Conservation (phyloP, 2,113 vertebrate genomes). For the Toxotes jaculatrix region DNA sequence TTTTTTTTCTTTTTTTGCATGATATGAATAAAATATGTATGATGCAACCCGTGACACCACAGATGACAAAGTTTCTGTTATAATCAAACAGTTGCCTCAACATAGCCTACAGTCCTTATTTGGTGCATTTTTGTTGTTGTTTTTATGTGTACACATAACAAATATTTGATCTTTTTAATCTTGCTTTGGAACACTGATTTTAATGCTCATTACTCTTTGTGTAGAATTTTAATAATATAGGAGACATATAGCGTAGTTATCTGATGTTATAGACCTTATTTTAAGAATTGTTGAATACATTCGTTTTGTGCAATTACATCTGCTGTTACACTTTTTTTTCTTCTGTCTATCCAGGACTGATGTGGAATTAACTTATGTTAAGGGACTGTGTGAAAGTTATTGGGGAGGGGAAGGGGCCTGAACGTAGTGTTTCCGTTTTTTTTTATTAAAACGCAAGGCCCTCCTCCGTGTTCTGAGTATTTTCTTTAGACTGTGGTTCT, state of each 20-base stretch:
- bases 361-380: not conserved
- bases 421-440: not conserved
- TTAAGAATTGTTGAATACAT: not conserved
- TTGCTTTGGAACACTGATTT: conserved; percentile 1
- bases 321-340: not conserved
- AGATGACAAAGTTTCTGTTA: conserved; percentile 10
- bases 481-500: too few relatives aligned
- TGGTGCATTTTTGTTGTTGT: not conserved
- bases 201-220: not conserved
- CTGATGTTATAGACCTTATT: not conserved
- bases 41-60: conserved; percentile 29
- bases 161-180: not conserved
- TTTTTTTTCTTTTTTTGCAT: not conserved
- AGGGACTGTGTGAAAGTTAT: not conserved
- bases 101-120: not conserved
- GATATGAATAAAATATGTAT: conserved; percentile 46
- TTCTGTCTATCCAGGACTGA: too few relatives aligned
- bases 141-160: not conserved
- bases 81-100: conserved; percentile 19
- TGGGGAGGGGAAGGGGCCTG: not conserved
- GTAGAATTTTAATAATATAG: not conserved
- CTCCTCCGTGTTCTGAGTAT: too few relatives aligned
- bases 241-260: not conserved
- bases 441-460: not conserved
- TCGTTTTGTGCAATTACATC: not conserved